Evolutionary conservation across 1,140 invertebrate species (phyloP), one percentile per base, ranked within the genome.

Genomic region (Nephotettix cincticeps): DNA sequence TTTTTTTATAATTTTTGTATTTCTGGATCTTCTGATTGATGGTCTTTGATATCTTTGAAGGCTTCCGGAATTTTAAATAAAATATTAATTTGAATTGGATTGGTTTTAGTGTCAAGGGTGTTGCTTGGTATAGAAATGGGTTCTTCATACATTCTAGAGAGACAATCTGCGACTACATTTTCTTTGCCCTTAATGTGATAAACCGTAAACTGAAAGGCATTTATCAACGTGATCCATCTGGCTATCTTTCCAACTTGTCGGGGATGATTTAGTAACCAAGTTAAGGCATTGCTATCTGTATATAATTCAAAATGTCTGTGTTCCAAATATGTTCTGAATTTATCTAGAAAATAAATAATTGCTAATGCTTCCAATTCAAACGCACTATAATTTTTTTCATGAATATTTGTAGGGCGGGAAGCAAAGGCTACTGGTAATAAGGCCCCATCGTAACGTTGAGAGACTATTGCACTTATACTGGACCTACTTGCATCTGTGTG

Each of bases 151-250:
- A 68, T 23, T 51, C 66, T 1, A n/a, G 36, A 47, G 4, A 68
- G 40, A n/a, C 36, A 43, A 68, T 68, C 66, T 2, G 43, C 66
- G 11, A 68, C 45, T 45, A 29, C 66, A 51, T 68, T 68, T 1
- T 68, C 66, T 45, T 27, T 4, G 19, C 66, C 45, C 28, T 68
- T 61, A 6, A 61, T n/a, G 25, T 61, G 56, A 11, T 27, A 4
- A 27, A 61, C 27, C 1, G 21, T 27, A 25, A 61, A 61, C 25
- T 61, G 21, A n/a, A 61, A 61, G 28, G 56, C 25, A n/a, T 61
- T 61, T 27, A 61, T 61, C 9, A 11, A 11, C 6, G 56, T 14
- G 21, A 61, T 61, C 56, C 56, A 61, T n/a, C 56, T 61, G 9
- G 56, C 56, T 25, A 61, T 61, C 28, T 61, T 61, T 25, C 56